Evolutionary conservation across 2,113 vertebrate species (phyloP).

Genomic region (Dissostichus mawsoni): DNA sequence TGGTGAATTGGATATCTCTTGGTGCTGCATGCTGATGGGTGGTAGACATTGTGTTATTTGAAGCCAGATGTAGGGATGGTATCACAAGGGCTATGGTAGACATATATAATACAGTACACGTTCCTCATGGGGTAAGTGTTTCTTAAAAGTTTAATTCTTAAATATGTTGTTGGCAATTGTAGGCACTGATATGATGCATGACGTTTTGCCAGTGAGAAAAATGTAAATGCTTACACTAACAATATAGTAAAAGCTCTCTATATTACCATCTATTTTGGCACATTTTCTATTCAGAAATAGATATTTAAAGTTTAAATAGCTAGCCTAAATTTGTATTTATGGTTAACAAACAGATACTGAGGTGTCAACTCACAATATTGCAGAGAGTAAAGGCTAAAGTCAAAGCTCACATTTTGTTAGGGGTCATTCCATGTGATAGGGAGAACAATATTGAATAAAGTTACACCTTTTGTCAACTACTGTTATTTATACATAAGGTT

Average conservation of each 20-base stretch:
- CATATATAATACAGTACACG: background rate
- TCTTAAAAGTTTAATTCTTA: background rate
- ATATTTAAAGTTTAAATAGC: background rate
- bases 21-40: background rate
- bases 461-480: background rate
- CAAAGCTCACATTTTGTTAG: background rate
- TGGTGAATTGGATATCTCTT: background rate
- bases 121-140: slow-evolving; percentile 25
- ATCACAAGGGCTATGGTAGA: background rate
- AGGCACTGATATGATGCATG: background rate
- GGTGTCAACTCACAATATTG: background rate
- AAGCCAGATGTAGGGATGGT: slow-evolving; percentile 20
- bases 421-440: background rate
- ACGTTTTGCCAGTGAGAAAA: background rate
- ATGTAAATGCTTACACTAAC: background rate
- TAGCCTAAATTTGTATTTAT: background rate
- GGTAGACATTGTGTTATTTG: background rate
- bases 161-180: background rate
- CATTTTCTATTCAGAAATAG: background rate
- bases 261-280: background rate
- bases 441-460: background rate
- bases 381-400: background rate
- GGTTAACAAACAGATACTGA: background rate
- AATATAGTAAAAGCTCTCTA: background rate
- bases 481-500: background rate